phyloP scores from a whole-genome alignment of 2,797 vertebrate species.

The Scomberomorus guttatus region DNA sequence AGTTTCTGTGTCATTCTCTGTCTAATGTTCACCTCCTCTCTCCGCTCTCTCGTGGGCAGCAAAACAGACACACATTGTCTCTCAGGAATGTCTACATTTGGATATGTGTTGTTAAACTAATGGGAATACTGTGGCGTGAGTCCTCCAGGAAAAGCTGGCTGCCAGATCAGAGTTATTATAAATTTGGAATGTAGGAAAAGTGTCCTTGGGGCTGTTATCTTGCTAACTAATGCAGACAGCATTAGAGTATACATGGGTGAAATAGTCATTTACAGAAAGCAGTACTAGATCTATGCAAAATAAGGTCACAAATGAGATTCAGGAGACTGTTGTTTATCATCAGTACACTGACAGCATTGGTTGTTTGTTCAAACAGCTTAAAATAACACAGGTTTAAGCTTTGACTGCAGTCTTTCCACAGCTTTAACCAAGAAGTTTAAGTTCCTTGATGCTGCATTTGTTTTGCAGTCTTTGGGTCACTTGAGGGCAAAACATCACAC shows the following conservation, averaged over 20 bases:
- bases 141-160: slow-evolving; percentile 16
- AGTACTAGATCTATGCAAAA: neutral
- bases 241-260: neutral
- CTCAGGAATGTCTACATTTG: slow-evolving; percentile 26
- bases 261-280: slow-evolving; percentile 2
- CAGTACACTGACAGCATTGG: neutral
- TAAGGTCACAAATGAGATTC: neutral
- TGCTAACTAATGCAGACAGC: slow-evolving; percentile 9
- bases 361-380: neutral
- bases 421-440: neutral
- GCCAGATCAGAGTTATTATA: slow-evolving; percentile 3
- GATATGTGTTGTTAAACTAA: slow-evolving; percentile 14
- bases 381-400: neutral
- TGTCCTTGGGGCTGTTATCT: slow-evolving; percentile 9
- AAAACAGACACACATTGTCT: slow-evolving; percentile 35
- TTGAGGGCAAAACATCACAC: neutral
- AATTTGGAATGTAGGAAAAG: slow-evolving; percentile 9
- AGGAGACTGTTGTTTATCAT: neutral
- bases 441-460: neutral
- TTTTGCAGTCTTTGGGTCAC: neutral
- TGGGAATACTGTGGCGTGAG: neutral
- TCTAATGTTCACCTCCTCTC: slow-evolving; percentile 19
- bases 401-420: neutral
- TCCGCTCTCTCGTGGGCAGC: neutral
- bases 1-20: slow-evolving; percentile 35